Evolutionary conservation across 1,140 invertebrate genomes (phyloP).

Genomic region (Mercenaria mercenaria): DNA sequence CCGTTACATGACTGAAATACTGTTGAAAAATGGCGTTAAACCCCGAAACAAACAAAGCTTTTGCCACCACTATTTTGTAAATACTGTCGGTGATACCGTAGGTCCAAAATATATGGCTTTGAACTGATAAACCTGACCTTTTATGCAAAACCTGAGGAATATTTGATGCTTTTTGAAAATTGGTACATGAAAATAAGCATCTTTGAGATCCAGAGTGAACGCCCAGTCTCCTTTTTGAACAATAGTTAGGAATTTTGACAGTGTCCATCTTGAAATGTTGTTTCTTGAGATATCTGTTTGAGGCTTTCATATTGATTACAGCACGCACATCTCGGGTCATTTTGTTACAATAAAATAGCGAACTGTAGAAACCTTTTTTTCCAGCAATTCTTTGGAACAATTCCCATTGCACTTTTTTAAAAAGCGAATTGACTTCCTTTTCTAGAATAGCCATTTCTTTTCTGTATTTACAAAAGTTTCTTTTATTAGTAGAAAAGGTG

Average conservation of each 20-base stretch:
- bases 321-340: slow-evolving; percentile 16
- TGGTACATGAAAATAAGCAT: slow-evolving; percentile 23
- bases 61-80: too few species aligned
- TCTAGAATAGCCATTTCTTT: not conserved
- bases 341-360: not conserved
- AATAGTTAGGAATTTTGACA: not conserved
- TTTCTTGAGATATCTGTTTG: slow-evolving; percentile 23
- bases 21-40: too few species aligned
- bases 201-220: slow-evolving; percentile 46
- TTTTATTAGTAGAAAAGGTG: not conserved
- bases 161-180: slow-evolving; percentile 19
- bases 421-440: not conserved
- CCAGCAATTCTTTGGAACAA: not conserved
- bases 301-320: slow-evolving; percentile 37
- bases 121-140: slow-evolving; percentile 31
- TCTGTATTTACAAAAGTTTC: not conserved
- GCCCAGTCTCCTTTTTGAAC: slow-evolving; percentile 28
- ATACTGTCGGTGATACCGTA: slow-evolving; percentile 26
- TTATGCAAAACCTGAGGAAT: slow-evolving; percentile 42
- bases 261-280: slow-evolving; percentile 52
- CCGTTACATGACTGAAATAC: too few species aligned
- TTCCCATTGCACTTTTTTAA: not conserved
- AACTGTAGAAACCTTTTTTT: not conserved
- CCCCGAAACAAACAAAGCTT: too few species aligned
- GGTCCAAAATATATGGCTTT: slow-evolving; percentile 29